Evolutionary conservation across 92 coral and sea anemone genomes (phyloP), one percentile per base, ranked within the genome.

Genomic region (Diadumene lineata): DNA sequence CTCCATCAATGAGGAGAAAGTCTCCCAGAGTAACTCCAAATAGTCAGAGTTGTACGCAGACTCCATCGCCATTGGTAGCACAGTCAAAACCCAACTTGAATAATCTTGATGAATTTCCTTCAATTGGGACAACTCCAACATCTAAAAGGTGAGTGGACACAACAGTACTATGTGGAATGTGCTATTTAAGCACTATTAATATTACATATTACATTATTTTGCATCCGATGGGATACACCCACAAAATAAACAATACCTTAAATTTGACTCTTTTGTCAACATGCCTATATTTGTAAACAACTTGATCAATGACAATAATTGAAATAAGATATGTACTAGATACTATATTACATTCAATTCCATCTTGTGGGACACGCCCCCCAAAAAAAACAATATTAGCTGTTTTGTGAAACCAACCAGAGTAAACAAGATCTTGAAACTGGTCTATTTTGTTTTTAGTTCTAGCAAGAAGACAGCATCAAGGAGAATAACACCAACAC

Each of bases 401-500:
- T n/a, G n/a, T n/a, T n/a, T n/a, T n/a, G n/a, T n/a, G n/a, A n/a
- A n/a, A n/a, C n/a, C n/a, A n/a, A n/a, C n/a, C n/a, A n/a, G n/a
- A n/a, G n/a, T n/a, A n/a, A 61, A 61, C 15, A 61, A 61, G 1
- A 61, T 19, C 7, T 4, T 19, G 19, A 56, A 3, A 56, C 23
- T 7, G 28, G 2, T 56, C 62, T 33, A 23, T 17, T 58, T 51
- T 22, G 6, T 74, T 31, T 31, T 76, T 34, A 65, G 34, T 61
- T 88, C 92, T 66, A 87, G 86, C 56, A 88, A 83, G 60, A 50
- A 77, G 23, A 89, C 97, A 2, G 91, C 97, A 1, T 69, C 90
- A 24, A 82, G 97, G 51, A 78, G 98, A 76, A 94, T 94, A 21
- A 89, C 97, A 48, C 98, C 97, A 31, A 94, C 97, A 44, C 97